Conservation (phyloP, 2,113 vertebrate genomes). For the Paracyprichromis sp. region DNA sequence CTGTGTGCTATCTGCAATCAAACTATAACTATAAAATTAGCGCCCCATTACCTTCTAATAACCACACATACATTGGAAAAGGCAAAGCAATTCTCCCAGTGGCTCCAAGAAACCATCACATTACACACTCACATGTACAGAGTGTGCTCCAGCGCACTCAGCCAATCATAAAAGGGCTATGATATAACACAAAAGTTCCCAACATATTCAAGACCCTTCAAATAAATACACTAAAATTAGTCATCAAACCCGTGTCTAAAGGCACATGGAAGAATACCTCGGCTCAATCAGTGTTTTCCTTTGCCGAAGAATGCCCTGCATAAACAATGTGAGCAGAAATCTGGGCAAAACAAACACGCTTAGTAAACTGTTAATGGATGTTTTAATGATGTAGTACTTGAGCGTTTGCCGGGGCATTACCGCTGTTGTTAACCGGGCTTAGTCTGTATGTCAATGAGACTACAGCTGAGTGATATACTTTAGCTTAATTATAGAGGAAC, state of each 20-base stretch:
- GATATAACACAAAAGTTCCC: constrained; percentile 43
- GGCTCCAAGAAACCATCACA: constrained; percentile 2
- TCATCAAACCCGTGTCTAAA: background rate
- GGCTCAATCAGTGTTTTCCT: background rate
- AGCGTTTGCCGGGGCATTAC: background rate
- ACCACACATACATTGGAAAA: background rate
- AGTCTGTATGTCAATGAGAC: background rate
- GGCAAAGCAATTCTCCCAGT: background rate
- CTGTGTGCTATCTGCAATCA: background rate
- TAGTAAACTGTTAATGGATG: background rate
- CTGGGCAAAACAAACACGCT: background rate
- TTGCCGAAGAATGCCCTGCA: background rate
- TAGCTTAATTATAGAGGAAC: background rate
- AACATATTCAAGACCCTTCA: background rate
- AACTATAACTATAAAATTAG: background rate
- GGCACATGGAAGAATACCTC: background rate
- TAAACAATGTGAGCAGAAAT: background rate
- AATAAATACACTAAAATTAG: background rate
- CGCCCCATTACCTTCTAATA: background rate
- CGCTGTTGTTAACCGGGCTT: background rate
- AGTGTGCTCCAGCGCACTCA: constrained; percentile 15
- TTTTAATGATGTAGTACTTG: background rate
- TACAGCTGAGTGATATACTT: too few species aligned
- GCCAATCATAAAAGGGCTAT: constrained; percentile 31
- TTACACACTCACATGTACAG: constrained; percentile 27